A percentile compares a stretch with the other conserved stretches of the same genome.
Conservation (phyloP, 1,140 invertebrate species). For the Cylas formicarius region DNA sequence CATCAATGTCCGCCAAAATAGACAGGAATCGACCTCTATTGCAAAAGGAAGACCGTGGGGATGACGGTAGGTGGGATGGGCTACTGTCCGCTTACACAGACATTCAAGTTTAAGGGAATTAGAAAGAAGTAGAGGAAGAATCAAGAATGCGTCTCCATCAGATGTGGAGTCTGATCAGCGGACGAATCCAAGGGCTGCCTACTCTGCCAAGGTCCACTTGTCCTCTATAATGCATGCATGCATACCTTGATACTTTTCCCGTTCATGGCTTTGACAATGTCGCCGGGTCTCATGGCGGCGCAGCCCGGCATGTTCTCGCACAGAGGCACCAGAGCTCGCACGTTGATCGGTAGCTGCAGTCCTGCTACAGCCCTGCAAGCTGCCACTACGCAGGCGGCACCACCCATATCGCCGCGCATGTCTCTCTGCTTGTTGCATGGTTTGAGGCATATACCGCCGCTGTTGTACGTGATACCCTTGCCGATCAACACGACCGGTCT, state of each 20-base stretch:
- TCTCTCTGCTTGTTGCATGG: slow-evolving; percentile 49
- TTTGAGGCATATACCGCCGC: slow-evolving; percentile 59
- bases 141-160: no score
- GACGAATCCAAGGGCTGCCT: no score
- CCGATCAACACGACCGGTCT: slow-evolving; percentile 42
- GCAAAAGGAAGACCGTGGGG: no score
- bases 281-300: slow-evolving; percentile 54
- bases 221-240: slow-evolving; percentile 9
- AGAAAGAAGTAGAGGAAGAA: no score
- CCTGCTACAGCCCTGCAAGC: slow-evolving; percentile 47
- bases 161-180: no score
- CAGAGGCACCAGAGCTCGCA: slow-evolving; percentile 50
- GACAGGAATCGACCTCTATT: no score
- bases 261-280: slow-evolving; percentile 57
- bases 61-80: no score
- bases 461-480: slow-evolving; percentile 62
- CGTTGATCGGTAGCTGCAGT: slow-evolving; percentile 51
- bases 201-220: no score
- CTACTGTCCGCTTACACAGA: no score
- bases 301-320: slow-evolving; percentile 59
- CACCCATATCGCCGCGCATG: slow-evolving; percentile 63
- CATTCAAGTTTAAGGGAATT: no score
- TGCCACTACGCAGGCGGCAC: slow-evolving; percentile 54
- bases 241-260: slow-evolving; percentile 60
- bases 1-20: no score